Evolutionary conservation across 53 echinoderm and acorn worm genomes (phyloP), one percentile per base, ranked within the genome.

Genomic region (Crossaster papposus): DNA sequence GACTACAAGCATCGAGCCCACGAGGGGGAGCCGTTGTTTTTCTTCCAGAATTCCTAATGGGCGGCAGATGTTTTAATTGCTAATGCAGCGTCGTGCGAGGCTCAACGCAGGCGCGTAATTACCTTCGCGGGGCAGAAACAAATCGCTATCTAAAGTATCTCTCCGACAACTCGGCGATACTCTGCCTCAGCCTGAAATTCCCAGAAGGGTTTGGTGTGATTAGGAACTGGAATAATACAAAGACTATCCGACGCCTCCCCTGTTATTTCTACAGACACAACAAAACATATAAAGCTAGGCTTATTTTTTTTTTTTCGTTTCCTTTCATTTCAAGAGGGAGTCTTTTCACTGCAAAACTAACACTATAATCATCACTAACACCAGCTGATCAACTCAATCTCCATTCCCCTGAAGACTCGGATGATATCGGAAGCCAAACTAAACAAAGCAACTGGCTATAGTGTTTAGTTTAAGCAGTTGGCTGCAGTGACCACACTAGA

Each of bases 181-280:
- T 24, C 68, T 28, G 65, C 14, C 44, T 64, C 81, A 29, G 30
- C 37, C 64, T 50, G 30, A 36, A 83, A 20, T 28, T 38, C 85
- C 73, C 85, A 36, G 23, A 30, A 54, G 85, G 72, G 30, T 23
- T n/a, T 9, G 3, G 73, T 33, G 72, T 85, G 85, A 85, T 72
- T 85, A 72, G 85, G n/a, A 71, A 85, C 72, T 22, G 53, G 72
- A 29, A 33, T 85, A 85, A 68, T 72, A 73, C 73, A 28, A 81
- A 85, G 85, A 54, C 73, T 22, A 54, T 18, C 30, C 23, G 85
- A 85, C 85, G 85, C 85, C 85, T 73, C 64, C 14, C 33, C 7
- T 85, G 85, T 85, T 85, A 22, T 85, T 85, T 72, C 73, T 52
- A 37, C 72, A 11, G 85, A 73, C 36, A 36, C 5, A 71, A n/a